phyloP scores from a whole-genome alignment of 2,888 invertebrate genomes.

The Tenthredo livida region DNA sequence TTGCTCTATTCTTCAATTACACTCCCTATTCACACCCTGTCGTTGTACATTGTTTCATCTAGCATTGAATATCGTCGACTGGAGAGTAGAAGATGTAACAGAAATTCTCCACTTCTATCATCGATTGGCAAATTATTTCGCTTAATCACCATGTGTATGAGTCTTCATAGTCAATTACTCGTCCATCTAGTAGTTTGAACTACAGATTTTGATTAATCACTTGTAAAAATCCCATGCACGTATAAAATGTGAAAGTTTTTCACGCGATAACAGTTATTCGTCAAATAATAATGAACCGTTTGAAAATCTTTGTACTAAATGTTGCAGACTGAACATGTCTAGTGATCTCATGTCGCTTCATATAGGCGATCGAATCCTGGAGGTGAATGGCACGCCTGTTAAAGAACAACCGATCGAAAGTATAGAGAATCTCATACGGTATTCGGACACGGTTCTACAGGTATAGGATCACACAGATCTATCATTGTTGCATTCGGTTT shows the following conservation, averaged over 20 bases:
- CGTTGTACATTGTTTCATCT: background rate
- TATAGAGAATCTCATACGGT: slow-evolving; percentile 87
- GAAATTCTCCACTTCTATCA: background rate
- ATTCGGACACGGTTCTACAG: slow-evolving; percentile 88
- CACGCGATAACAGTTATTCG: slow-evolving; percentile 6
- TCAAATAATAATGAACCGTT: background rate
- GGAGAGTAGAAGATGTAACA: background rate
- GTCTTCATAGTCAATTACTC: background rate
- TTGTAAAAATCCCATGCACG: slow-evolving; percentile 22
- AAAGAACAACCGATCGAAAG: slow-evolving; percentile 89
- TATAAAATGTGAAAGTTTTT: background rate
- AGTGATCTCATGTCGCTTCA: slow-evolving; percentile 91
- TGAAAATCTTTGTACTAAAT: slow-evolving; percentile 1
- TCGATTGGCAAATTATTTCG: background rate
- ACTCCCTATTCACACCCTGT: background rate
- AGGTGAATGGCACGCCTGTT: slow-evolving; percentile 95
- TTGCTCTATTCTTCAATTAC: background rate
- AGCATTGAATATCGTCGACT: background rate
- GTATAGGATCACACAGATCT: slow-evolving; percentile 74
- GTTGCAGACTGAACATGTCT: slow-evolving; percentile 88
- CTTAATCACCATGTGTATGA: background rate
- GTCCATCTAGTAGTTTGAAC: background rate
- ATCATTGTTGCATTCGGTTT: background rate
- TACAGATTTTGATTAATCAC: background rate
- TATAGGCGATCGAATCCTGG: slow-evolving; percentile 95